Base-by-base conservation (phyloP, 2,888 invertebrate species). In the Digitonthophagus gazella region DNA sequence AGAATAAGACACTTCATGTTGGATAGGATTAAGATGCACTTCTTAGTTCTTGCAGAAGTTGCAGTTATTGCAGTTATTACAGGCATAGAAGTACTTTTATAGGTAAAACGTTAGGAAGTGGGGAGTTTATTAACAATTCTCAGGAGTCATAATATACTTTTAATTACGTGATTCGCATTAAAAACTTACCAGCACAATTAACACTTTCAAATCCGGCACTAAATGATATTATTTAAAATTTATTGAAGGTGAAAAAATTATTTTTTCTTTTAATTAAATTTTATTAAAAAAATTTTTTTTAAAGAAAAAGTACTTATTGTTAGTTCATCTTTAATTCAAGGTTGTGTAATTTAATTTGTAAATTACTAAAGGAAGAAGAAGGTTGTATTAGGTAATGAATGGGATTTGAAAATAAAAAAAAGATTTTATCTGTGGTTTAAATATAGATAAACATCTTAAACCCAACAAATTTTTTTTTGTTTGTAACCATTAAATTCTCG, bases 1-100 rank as follows among this genome's bases (percentile, higher is more conserved):
- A 75, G 65, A 70, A 71, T 68, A 15, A 75, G 64, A 64, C 68
- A 68, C 65, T 75, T 76, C 75, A 76, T 76, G 15, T 8, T 70
- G 65, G 19, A 15, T 44, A 8, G n/a, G n/a, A 44, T 44, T 44
- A 44, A 11, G 20, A 16, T 61, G 61, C 61, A 61, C 61, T 61
- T 18, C 61, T 61, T 19, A 61, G 28, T 2, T 44, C 28, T 44
- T 44, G 28, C 28, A 11, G 1, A 44, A 44, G 11, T 44, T 44
- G 28, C 28, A 44, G 11, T 44, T 8, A 44, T 44, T 44, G 28
- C 28, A 44, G 6, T 6, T 8, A 11, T 44, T 44, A 8, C 28
- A 44, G n/a, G n/a, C n/a, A n/a, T n/a, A n/a, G n/a, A n/a, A 44
- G 28, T 44, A 44, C 28, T 44, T 44, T 44, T 44, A 44, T 44